Percentiles rank a stretch among this genome's conserved stretches.
Conservation (phyloP, 2,797 vertebrate genomes). For the Eleutherodactylus coqui region DNA sequence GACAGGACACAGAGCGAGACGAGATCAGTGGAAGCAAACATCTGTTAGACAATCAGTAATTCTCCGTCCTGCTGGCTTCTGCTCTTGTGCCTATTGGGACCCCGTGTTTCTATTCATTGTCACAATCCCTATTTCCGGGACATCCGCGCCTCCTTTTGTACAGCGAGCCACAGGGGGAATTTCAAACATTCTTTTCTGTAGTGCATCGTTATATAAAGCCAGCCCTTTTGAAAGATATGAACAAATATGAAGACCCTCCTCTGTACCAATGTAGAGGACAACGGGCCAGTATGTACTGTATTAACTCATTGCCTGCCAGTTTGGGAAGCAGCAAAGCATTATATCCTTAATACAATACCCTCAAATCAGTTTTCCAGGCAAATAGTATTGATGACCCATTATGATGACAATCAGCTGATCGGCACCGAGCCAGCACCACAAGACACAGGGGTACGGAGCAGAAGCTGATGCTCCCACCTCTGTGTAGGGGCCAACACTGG, state of each 20-base stretch:
- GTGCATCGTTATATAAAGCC: neutral
- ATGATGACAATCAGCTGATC: no score
- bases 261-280: neutral
- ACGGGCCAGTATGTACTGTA: neutral
- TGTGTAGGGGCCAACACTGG: no score
- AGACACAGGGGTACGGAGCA: no score
- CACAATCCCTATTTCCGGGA: conserved; percentile 35
- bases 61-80: neutral
- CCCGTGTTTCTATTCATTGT: conserved; percentile 29
- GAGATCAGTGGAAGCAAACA: neutral
- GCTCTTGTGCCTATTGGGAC: accelerated
- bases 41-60: conserved; percentile 43
- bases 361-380: no score
- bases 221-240: neutral
- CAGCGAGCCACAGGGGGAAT: neutral
- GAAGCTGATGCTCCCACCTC: no score
- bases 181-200: conserved; percentile 32
- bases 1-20: conserved; percentile 11
- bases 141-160: conserved; percentile 2
- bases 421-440: no score
- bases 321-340: neutral
- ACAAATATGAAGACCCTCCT: conserved; percentile 18
- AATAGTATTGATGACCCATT: no score
- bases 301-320: neutral
- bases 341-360: neutral